phyloP scores from a whole-genome alignment of 2,888 invertebrate genomes.

The Mythimna pallens region DNA sequence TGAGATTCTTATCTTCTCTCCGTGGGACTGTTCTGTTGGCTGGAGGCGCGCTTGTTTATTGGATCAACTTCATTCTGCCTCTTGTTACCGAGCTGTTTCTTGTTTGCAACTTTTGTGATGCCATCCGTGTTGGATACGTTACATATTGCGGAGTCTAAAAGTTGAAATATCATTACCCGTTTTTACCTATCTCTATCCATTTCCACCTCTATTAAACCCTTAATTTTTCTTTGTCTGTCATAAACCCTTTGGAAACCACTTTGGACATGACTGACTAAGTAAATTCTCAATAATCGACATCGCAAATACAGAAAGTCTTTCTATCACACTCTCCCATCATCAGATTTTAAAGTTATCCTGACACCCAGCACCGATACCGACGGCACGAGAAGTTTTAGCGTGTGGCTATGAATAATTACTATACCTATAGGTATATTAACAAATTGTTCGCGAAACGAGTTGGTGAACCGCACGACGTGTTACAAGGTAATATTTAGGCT shows the following conservation, averaged over 20 bases:
- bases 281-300: not conserved
- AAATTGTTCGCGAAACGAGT: slow-evolving; percentile 20
- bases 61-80: slow-evolving; percentile 8
- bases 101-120: not conserved
- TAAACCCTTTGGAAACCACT: too few relatives aligned
- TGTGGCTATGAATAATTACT: not conserved
- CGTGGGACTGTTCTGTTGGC: slow-evolving; percentile 6
- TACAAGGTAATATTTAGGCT: not conserved
- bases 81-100: not conserved
- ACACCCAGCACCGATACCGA: not conserved
- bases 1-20: slow-evolving; percentile 36
- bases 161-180: not conserved
- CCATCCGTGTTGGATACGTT: not conserved
- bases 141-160: not conserved
- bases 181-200: not conserved
- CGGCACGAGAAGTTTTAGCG: slow-evolving; percentile 1
- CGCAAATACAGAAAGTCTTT: not conserved
- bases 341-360: not conserved
- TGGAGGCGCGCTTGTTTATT: slow-evolving; percentile 13
- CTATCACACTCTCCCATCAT: not conserved
- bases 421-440: not conserved
- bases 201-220: not conserved
- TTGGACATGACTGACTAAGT: too few relatives aligned
- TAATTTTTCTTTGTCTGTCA: not conserved
- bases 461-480: not conserved